These are phyloP conservation scores for Macquaria australasica DNA, from an alignment of 2,113 vertebrate species.

Conservation along the genomic window DNA sequence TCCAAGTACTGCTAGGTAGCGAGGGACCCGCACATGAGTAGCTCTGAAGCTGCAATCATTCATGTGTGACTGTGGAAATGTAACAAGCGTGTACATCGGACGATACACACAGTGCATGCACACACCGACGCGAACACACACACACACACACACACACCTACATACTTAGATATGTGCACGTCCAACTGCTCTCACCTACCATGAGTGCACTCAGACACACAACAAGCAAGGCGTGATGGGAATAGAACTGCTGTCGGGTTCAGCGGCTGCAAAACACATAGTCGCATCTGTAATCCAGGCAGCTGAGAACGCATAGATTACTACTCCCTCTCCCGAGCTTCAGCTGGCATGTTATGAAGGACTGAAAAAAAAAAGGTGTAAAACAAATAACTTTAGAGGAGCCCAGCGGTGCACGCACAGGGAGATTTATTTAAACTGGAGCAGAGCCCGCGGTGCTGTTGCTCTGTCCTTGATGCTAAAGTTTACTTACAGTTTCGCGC, in stretches of 20 bases:
- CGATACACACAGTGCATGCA: constrained; percentile 1
- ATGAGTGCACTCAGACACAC: constrained; percentile 32
- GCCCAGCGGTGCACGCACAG: constrained; percentile 27
- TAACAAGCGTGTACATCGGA: constrained; percentile 12
- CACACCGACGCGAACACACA: background rate
- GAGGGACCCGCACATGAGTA: constrained; percentile 62
- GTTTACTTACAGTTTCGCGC: constrained; percentile 54
- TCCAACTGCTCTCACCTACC: constrained; percentile 14
- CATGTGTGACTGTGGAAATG: constrained; percentile 55
- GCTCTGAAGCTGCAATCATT: constrained; percentile 66
- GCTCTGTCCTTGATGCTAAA: constrained; percentile 44
- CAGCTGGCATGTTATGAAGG: constrained; percentile 39
- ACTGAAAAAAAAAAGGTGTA: constrained; percentile 33
- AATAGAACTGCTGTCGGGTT: constrained; percentile 41
- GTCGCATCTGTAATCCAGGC: constrained; percentile 52
- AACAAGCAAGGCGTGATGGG: constrained; percentile 40
- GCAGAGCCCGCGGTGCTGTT: constrained; percentile 28
- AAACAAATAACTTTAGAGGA: constrained; percentile 61
- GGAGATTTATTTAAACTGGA: constrained; percentile 56
- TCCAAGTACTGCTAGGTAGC: constrained; percentile 35
- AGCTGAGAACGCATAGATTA: constrained; percentile 54
- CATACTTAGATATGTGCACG: constrained; percentile 11
- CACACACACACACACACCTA: background rate
- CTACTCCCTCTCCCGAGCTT: constrained; percentile 27
- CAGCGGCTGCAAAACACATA: constrained; percentile 16